Evolutionary conservation across 2,113 vertebrate genomes (phyloP).

Genomic region (Nyctibius bracteatus): DNA sequence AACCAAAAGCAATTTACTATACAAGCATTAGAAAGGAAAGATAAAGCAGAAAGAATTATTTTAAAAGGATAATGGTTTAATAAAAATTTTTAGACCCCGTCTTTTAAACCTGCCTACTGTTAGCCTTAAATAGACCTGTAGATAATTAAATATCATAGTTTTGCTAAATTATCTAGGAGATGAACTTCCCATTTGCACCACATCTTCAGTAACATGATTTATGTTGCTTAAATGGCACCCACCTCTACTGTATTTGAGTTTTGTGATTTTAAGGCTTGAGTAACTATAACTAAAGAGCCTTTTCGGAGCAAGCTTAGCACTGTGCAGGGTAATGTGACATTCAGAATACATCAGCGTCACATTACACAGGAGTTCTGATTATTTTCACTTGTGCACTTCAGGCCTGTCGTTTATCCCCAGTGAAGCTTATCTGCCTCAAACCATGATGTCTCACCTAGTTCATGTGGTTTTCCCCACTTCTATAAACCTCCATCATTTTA

Average conservation of each 20-base stretch:
- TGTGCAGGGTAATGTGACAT: constrained; percentile 12
- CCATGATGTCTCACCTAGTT: not conserved
- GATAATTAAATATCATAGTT: not conserved
- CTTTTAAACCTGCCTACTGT: not conserved
- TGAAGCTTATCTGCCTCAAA: not conserved
- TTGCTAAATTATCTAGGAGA: not conserved
- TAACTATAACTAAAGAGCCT: constrained; percentile 6
- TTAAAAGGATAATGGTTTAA: not conserved
- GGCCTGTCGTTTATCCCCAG: not conserved
- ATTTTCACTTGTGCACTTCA: not conserved
- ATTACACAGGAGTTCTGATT: constrained; percentile 29
- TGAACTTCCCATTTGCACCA: not conserved
- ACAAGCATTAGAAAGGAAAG: not conserved
- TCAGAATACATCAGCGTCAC: constrained; percentile 35
- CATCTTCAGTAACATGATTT: not conserved
- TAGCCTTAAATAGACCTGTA: not conserved
- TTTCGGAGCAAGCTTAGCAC: not conserved
- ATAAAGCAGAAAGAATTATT: not conserved
- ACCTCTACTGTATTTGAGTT: not conserved
- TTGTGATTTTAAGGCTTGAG: not conserved
- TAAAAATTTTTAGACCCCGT: not conserved
- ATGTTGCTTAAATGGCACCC: not conserved
- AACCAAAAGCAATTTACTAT: not conserved
- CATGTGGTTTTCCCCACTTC: not conserved
- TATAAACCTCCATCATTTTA: not conserved